phyloP scores from a whole-genome alignment of 2,888 invertebrate species.

The Syritta pipiens region DNA sequence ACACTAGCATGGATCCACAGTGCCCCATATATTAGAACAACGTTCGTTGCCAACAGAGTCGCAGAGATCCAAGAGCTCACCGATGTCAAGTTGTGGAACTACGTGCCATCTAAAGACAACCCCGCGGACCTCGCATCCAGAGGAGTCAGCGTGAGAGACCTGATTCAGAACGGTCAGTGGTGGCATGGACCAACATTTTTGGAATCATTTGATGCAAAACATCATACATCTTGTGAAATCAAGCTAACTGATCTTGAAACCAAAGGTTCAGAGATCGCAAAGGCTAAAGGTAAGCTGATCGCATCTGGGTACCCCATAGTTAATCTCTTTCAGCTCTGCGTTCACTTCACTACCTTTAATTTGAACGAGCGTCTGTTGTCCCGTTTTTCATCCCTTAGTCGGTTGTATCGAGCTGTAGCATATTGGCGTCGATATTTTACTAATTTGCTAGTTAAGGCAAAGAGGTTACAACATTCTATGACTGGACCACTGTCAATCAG shows the following conservation, averaged over 20 bases:
- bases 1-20: constrained; percentile 46
- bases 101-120: constrained; percentile 53
- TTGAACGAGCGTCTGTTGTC: neutral
- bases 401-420: neutral
- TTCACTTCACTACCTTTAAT: constrained; percentile 2
- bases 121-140: constrained; percentile 60
- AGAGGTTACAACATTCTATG: neutral
- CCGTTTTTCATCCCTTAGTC: neutral
- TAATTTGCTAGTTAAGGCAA: constrained; percentile 10
- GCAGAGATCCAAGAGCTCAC: constrained; percentile 43
- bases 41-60: constrained; percentile 63
- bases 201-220: no score
- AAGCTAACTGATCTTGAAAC: no score
- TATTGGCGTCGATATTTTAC: neutral
- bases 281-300: neutral
- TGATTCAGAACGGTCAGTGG: neutral
- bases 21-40: constrained; percentile 32
- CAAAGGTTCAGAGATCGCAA: neutral
- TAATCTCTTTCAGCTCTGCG: constrained; percentile 7
- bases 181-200: constrained; percentile 15
- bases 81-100: constrained; percentile 25
- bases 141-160: no score
- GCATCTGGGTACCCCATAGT: constrained; percentile 17
- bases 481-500: neutral
- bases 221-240: no score